phyloP scores from a whole-genome alignment of 2,113 vertebrate species.

The Atractosteus spatula region DNA sequence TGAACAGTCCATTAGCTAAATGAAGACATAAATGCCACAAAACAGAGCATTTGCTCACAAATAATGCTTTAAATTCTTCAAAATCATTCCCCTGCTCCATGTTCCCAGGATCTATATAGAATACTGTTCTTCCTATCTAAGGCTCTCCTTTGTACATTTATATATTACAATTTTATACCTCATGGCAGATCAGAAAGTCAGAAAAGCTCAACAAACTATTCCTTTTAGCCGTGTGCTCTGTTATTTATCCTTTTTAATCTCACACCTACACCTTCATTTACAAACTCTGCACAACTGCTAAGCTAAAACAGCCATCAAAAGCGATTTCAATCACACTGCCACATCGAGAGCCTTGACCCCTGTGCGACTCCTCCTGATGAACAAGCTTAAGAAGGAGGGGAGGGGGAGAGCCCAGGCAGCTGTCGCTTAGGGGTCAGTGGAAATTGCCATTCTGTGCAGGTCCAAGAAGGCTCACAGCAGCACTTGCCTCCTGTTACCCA shows the following conservation, averaged over 20 bases:
- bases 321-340: constrained; percentile 16
- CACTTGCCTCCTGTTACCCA: not conserved
- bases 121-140: too few species aligned
- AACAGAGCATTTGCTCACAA: too few species aligned
- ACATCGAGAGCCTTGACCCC: constrained; percentile 23
- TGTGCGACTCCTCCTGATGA: constrained; percentile 15
- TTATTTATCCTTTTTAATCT: constrained; percentile 51
- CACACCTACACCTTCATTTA: constrained; percentile 48
- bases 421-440: too few species aligned
- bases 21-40: too few species aligned
- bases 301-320: constrained; percentile 29
- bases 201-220: constrained; percentile 31
- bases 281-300: not conserved
- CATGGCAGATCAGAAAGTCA: constrained; percentile 56
- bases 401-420: not conserved
- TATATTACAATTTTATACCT: constrained; percentile 35
- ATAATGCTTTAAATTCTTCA: too few species aligned
- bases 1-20: too few species aligned
- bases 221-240: constrained; percentile 12
- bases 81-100: too few species aligned
- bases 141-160: not conserved
- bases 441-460: not conserved
- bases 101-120: too few species aligned
- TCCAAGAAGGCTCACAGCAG: not conserved
- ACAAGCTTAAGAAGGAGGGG: not conserved